Conservation (phyloP, 2,113 vertebrate species). For the Carollia perspicillata region DNA sequence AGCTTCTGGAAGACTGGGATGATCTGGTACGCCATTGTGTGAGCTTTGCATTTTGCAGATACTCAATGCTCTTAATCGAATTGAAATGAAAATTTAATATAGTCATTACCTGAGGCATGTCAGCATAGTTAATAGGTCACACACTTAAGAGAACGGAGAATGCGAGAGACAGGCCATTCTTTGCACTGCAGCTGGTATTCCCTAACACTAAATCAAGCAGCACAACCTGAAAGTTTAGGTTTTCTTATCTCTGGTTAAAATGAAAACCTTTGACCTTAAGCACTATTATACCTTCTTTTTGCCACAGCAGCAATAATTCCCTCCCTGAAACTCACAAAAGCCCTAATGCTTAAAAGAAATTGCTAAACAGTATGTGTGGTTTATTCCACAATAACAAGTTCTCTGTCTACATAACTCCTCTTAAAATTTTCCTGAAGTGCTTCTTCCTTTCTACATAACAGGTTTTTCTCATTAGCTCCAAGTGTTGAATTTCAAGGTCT, state of each 20-base stretch:
- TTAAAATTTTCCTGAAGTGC: not conserved
- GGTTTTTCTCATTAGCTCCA: conserved; percentile 53
- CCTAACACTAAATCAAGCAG: conserved; percentile 15
- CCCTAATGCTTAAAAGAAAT: conserved; percentile 38
- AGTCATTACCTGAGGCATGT: not conserved
- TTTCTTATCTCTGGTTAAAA: conserved; percentile 56
- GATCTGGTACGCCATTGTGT: not conserved
- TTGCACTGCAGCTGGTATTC: not conserved
- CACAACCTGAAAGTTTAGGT: conserved; percentile 17
- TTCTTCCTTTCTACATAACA: not conserved
- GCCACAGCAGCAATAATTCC: not conserved
- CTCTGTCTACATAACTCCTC: not conserved
- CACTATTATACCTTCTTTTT: not conserved
- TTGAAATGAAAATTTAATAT: not conserved
- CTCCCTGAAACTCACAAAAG: conserved; percentile 6
- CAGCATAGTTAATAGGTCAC: not conserved
- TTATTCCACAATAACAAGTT: not conserved
- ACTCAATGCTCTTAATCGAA: not conserved
- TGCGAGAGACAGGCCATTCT: not conserved
- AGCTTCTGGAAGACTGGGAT: not conserved
- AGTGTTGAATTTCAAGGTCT: conserved; percentile 26
- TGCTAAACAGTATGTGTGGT: not conserved
- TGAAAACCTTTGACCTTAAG: conserved; percentile 54
- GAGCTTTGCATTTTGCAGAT: not conserved
- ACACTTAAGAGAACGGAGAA: conserved; percentile 18